A percentile compares a stretch with the other conserved stretches of the same genome.
Conservation (phyloP, 2,888 invertebrate genomes). For the Spodoptera exigua region DNA sequence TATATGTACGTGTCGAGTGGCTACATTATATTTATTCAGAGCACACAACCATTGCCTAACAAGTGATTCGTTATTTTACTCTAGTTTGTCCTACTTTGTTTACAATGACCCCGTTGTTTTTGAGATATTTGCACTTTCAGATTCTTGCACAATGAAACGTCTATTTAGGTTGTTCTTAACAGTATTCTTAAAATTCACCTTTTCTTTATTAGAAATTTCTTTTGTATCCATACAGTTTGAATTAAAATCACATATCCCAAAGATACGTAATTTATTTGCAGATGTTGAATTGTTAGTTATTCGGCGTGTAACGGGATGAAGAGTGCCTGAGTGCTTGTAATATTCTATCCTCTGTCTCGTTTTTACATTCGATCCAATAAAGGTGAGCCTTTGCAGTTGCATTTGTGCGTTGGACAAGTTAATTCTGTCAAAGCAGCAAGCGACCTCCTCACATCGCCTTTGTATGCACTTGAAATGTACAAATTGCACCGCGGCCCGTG, state of each 20-base stretch:
- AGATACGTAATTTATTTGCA: conserved; percentile 3
- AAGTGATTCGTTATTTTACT: conserved; percentile 76
- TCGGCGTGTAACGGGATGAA: conserved; percentile 32
- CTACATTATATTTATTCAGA: conserved; percentile 76
- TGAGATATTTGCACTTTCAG: conserved; percentile 51
- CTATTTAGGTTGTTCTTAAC: too few species aligned
- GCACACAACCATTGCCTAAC: conserved; percentile 76
- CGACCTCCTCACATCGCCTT: conserved; percentile 87
- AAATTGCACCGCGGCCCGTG: conserved; percentile 86
- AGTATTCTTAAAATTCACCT: too few species aligned
- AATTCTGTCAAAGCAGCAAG: conserved; percentile 88
- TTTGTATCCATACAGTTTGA: too few species aligned
- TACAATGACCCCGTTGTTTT: conserved; percentile 67
- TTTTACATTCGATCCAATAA: conserved; percentile 79
- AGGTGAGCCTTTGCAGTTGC: conserved; percentile 80
- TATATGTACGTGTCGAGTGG: conserved; percentile 61
- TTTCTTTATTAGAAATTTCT: too few species aligned
- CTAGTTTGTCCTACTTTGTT: conserved; percentile 76
- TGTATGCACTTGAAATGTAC: conserved; percentile 89
- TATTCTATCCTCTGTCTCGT: conserved; percentile 69
- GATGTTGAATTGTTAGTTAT: conserved; percentile 20
- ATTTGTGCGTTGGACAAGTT: conserved; percentile 85
- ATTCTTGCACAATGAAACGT: too few species aligned
- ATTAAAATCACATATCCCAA: not conserved
- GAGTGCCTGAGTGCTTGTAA: conserved; percentile 60